Evolutionary conservation across 2,797 vertebrate species (phyloP).

Genomic region (Mus caroli): DNA sequence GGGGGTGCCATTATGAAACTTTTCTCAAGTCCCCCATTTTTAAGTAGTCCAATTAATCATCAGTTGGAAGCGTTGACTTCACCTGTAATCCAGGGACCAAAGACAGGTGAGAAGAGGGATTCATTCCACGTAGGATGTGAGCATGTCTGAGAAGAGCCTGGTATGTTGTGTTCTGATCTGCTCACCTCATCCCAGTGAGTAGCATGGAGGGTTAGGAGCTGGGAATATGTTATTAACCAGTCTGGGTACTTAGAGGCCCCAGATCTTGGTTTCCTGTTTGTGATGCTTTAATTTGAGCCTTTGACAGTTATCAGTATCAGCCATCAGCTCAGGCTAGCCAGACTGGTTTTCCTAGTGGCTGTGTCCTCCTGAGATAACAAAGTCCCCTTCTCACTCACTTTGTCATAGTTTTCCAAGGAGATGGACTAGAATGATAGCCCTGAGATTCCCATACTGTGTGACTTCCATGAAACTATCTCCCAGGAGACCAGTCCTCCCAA

Average conservation of each 20-base stretch:
- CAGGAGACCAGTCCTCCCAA: not conserved
- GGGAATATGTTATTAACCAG: not conserved
- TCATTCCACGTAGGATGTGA: not conserved
- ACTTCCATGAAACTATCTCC: conserved; percentile 26
- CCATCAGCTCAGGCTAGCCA: conserved; percentile 36
- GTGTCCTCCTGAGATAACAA: not conserved
- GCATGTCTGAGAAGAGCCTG: not conserved
- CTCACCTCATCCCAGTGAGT: not conserved
- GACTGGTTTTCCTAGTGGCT: conserved; percentile 59
- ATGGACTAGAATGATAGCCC: not conserved
- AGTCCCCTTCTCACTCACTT: conserved; percentile 26
- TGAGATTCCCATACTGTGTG: not conserved
- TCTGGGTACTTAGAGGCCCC: not conserved
- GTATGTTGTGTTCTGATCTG: not conserved
- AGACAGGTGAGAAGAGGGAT: not conserved
- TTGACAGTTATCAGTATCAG: conserved; percentile 44
- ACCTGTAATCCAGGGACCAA: not conserved
- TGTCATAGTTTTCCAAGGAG: conserved; percentile 27
- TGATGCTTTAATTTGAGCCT: conserved; percentile 47
- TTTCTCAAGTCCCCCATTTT: not conserved
- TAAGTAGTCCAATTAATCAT: not conserved
- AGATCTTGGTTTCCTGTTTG: not conserved
- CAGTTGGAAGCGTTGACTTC: not conserved
- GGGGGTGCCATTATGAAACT: not conserved
- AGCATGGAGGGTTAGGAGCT: not conserved